Base-by-base conservation (phyloP, 2,113 vertebrate genomes). In the Trematocara variabile region DNA sequence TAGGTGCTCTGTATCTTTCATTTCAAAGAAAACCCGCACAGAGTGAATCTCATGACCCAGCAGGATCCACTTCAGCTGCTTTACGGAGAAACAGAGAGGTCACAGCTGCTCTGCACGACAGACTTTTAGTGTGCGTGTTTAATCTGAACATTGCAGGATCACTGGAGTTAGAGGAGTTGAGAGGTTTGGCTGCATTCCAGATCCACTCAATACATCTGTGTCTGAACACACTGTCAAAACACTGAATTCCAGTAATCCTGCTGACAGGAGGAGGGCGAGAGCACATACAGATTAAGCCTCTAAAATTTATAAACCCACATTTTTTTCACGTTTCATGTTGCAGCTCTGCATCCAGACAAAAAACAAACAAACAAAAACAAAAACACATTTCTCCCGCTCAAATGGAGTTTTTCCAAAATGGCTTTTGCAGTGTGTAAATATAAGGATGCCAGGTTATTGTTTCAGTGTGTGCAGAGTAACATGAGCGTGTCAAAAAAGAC, bases 21-120 rank as follows among this genome's bases (percentile, higher is more conserved):
- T 80, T 94, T 91, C 87, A 46, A 58, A 86, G 90, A 92, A 93
- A 91, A 88, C 46, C 13, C 14, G 13, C 78, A 82, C 58, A 6
- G 20, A 77, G 41, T 56, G 60, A 91, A 85, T 92, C 80, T 90
- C 75, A 83, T 81, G 83, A 88, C 60, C 12, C 48, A 82, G 44
- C 30, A 18, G 70, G 39, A 88, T 73, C 75, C 60, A 46, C 3
- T 80, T 75, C 83, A 91, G 91, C 90, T 92, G 90, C 73, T 91
- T 82, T 91, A 85, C 73, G 65, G 68, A 88, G 88, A 93, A 89
- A 89, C 12, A 60, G 80, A 55, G 48, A 80, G 79, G 78, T 83
- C 80, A 80, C 82, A 87, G 90, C 85, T 92, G 80, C 79, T 83
- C 58, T 22, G 46, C 1, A 5, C 28, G 22, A 65, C n/a, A 73